These are phyloP conservation scores for Pteropus rufus DNA, from an alignment of 2,797 vertebrate species.

Conservation along the genomic window DNA sequence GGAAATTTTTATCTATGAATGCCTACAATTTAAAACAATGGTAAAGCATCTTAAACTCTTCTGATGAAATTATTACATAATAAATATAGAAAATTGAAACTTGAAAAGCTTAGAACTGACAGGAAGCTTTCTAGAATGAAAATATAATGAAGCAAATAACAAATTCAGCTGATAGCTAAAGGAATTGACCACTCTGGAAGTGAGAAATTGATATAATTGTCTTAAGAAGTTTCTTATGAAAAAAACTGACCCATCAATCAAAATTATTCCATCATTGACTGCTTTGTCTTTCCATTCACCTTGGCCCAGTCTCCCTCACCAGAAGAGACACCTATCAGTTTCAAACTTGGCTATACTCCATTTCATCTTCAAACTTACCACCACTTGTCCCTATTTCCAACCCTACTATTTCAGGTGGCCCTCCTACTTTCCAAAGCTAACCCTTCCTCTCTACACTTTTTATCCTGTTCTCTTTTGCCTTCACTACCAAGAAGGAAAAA, in stretches of 20 bases:
- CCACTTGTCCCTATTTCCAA: constrained; percentile 31
- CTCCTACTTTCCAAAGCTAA: constrained; percentile 15
- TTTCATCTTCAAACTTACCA: constrained; percentile 1
- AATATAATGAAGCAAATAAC: constrained; percentile 23
- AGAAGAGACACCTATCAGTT: constrained; percentile 2
- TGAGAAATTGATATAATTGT: constrained; percentile 31
- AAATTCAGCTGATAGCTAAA: constrained; percentile 19
- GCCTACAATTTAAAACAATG: constrained; percentile 14
- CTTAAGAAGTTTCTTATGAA: background rate
- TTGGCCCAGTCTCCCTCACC: background rate
- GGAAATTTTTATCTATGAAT: constrained; percentile 12
- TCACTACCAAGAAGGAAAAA: background rate
- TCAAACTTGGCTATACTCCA: constrained; percentile 16
- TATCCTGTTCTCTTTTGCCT: constrained; percentile 42
- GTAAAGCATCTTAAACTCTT: constrained; percentile 27
- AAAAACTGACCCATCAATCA: constrained; percentile 5
- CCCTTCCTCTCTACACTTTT: background rate
- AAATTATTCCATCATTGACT: constrained; percentile 20
- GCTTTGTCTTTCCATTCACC: background rate
- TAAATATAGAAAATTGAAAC: constrained; percentile 20
- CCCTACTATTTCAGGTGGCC: background rate
- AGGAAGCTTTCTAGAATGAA: constrained; percentile 31
- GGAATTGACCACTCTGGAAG: constrained; percentile 9
- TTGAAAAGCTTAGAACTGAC: background rate
- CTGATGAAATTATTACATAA: constrained; percentile 16